phyloP scores from a whole-genome alignment of 1,140 invertebrate genomes.

The Trichonephila clavipes region DNA sequence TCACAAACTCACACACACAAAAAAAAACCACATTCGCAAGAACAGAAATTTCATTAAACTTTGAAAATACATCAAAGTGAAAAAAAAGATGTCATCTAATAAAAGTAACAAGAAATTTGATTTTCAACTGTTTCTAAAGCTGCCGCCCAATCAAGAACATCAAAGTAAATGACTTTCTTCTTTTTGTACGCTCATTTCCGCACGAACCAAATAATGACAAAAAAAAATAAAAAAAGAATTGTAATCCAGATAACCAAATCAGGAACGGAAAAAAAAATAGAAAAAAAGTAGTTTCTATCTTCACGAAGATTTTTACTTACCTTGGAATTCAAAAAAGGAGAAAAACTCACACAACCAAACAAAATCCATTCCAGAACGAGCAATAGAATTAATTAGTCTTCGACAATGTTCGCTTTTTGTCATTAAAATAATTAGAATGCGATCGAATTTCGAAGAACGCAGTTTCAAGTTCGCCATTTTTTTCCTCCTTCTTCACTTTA shows the following conservation, averaged over 20 bases:
- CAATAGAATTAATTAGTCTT: slow-evolving; percentile 68
- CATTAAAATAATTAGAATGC: slow-evolving; percentile 72
- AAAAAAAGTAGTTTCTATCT: slow-evolving; percentile 17
- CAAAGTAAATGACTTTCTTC: slow-evolving; percentile 61
- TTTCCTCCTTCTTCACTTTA: background rate
- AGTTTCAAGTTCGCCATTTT: slow-evolving; percentile 47
- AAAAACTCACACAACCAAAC: slow-evolving; percentile 30
- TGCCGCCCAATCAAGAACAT: slow-evolving; percentile 57
- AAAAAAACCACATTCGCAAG: too few species aligned
- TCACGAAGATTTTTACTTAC: slow-evolving; percentile 41
- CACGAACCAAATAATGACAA: background rate
- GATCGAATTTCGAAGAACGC: slow-evolving; percentile 64
- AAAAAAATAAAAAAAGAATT: slow-evolving; percentile 42
- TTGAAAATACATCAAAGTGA: slow-evolving; percentile 47
- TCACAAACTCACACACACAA: background rate
- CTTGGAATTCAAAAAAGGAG: slow-evolving; percentile 29
- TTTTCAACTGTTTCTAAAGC: slow-evolving; percentile 49
- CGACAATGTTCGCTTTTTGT: slow-evolving; percentile 68
- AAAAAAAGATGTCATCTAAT: slow-evolving; percentile 55
- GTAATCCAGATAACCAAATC: slow-evolving; percentile 17
- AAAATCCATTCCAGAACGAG: slow-evolving; percentile 54
- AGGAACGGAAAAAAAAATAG: background rate
- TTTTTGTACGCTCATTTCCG: slow-evolving; percentile 3
- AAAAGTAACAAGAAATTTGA: slow-evolving; percentile 53
- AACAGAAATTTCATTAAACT: slow-evolving; percentile 58